Conservation (phyloP, 1,140 invertebrate species). For the Episyrphus balteatus region DNA sequence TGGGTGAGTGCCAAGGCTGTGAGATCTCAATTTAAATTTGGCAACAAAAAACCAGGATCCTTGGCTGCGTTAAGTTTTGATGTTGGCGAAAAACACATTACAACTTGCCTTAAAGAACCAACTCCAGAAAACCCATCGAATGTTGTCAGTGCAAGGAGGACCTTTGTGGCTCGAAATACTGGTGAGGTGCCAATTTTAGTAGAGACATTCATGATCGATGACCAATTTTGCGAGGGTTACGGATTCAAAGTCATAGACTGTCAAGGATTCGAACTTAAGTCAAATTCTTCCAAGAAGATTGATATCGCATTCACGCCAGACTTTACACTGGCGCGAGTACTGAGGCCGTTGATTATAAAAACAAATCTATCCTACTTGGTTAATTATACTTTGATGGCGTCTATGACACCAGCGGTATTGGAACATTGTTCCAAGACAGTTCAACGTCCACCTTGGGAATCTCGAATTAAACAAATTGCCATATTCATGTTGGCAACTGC, state of each 20-base stretch:
- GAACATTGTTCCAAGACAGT: constrained; percentile 59
- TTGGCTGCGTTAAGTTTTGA: constrained; percentile 68
- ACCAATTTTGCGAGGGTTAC: constrained; percentile 68
- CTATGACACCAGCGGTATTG: constrained; percentile 65
- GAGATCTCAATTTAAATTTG: constrained; percentile 77
- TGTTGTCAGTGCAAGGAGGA: constrained; percentile 50
- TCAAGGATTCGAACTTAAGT: constrained; percentile 62
- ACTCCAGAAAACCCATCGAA: background rate
- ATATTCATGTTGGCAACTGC: constrained; percentile 51
- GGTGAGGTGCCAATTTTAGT: constrained; percentile 73
- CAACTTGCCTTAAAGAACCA: constrained; percentile 60
- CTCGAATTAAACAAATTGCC: constrained; percentile 56
- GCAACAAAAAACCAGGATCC: constrained; percentile 74
- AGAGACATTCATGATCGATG: constrained; percentile 64
- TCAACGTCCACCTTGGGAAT: constrained; percentile 71
- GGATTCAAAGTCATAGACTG: constrained; percentile 82
- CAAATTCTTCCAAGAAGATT: constrained; percentile 74
- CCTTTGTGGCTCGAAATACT: constrained; percentile 79
- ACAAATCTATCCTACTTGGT: constrained; percentile 49
- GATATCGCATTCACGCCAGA: constrained; percentile 90
- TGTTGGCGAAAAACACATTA: constrained; percentile 69
- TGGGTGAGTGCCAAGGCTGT: constrained; percentile 73
- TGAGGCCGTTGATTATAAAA: constrained; percentile 48
- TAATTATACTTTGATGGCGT: constrained; percentile 68
- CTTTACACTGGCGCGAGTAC: constrained; percentile 73